A percentile compares a stretch with the other conserved stretches of the same genome.
Evolutionary conservation across 2,113 vertebrate species (phyloP).

Genomic region (Clupea harengus): DNA sequence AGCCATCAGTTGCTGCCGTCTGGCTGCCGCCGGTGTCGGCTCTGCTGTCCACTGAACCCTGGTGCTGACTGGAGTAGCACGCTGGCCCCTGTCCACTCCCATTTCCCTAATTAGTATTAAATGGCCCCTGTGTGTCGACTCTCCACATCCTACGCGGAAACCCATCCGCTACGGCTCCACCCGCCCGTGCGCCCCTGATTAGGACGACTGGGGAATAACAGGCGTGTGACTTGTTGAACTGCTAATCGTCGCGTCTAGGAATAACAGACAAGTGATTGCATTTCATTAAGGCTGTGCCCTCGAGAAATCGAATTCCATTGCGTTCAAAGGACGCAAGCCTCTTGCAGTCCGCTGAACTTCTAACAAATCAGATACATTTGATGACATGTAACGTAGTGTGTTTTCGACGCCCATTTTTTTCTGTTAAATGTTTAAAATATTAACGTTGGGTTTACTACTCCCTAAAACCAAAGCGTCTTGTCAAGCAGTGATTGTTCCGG

Average conservation of each 20-base stretch:
- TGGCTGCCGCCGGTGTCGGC: conserved; percentile 23
- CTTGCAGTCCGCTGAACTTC: background rate
- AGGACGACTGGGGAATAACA: conserved; percentile 37
- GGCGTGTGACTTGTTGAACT: conserved; percentile 24
- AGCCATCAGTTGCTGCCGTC: background rate
- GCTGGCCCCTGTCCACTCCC: conserved; percentile 79
- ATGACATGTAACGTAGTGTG: background rate
- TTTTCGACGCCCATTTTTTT: background rate
- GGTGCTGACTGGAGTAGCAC: conserved; percentile 84
- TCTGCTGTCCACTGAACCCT: conserved; percentile 84
- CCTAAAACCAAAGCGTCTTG: background rate
- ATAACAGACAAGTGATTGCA: conserved; percentile 18
- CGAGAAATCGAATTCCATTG: background rate
- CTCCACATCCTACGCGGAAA: conserved; percentile 51
- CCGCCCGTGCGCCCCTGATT: conserved; percentile 23
- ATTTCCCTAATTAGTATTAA: conserved; percentile 73
- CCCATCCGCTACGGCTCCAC: conserved; percentile 33
- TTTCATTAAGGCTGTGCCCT: conserved; percentile 1
- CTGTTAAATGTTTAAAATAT: background rate
- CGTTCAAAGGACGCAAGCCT: background rate
- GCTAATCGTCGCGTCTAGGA: conserved; percentile 13
- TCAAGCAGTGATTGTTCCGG: background rate
- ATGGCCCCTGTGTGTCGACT: conserved; percentile 56
- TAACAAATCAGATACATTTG: background rate
- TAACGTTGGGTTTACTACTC: background rate